These are phyloP conservation scores for Platynereis dumerilii DNA, from an alignment of 2,888 invertebrate species.

Conservation along the genomic window DNA sequence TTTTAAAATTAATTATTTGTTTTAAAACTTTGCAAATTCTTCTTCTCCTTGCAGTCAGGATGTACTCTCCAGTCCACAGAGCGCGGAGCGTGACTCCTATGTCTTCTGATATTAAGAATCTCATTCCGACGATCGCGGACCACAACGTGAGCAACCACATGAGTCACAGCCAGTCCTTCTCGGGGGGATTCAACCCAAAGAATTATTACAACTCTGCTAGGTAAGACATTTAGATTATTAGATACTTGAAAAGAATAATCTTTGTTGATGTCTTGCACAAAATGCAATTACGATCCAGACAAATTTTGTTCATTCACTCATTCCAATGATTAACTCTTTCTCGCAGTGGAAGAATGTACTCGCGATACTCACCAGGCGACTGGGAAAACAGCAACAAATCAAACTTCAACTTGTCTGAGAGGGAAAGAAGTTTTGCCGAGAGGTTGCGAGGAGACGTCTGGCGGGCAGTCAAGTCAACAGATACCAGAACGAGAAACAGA, in stretches of 20 bases:
- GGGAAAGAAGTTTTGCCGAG: slow-evolving; percentile 74
- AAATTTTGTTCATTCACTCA: no score
- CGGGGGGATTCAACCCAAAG: slow-evolving; percentile 44
- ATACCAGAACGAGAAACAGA: slow-evolving; percentile 61
- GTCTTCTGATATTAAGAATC: slow-evolving; percentile 52
- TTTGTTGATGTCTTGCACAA: background rate
- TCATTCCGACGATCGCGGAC: slow-evolving; percentile 55
- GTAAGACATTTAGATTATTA: no score
- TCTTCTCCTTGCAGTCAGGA: background rate
- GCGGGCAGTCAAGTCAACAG: slow-evolving; percentile 63
- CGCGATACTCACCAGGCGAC: slow-evolving; percentile 84
- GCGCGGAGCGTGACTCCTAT: slow-evolving; percentile 56
- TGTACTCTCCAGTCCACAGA: slow-evolving; percentile 39
- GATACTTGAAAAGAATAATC: no score
- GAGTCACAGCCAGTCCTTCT: slow-evolving; percentile 46
- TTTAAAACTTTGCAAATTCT: no score
- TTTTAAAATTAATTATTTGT: no score
- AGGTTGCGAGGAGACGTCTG: slow-evolving; percentile 60
- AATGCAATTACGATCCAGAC: background rate
- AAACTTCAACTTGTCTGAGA: slow-evolving; percentile 84
- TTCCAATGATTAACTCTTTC: no score
- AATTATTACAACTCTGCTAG: slow-evolving; percentile 61
- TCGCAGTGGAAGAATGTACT: slow-evolving; percentile 72
- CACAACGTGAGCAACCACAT: slow-evolving; percentile 56
- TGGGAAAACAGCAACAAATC: slow-evolving; percentile 83